These are phyloP conservation scores for Ciconia boyciana DNA, from an alignment of 2,113 vertebrate species.

Conservation along the genomic window DNA sequence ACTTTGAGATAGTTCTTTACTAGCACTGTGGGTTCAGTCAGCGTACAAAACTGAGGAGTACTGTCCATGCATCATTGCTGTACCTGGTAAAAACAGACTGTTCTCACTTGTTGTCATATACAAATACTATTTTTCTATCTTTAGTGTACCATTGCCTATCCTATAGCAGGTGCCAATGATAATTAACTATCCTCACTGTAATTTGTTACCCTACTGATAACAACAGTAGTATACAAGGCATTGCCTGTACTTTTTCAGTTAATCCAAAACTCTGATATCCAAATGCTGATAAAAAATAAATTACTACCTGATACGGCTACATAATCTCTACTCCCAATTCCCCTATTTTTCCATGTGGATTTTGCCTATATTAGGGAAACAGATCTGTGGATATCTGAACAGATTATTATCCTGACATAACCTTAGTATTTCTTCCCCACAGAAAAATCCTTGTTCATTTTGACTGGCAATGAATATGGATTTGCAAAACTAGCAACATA, in stretches of 20 bases:
- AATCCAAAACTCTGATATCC: background rate
- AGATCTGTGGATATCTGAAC: background rate
- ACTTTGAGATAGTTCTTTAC: background rate
- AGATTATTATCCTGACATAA: background rate
- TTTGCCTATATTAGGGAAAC: background rate
- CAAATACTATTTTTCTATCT: background rate
- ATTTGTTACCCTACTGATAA: background rate
- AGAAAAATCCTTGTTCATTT: background rate
- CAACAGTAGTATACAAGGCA: fast-evolving
- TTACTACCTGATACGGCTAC: background rate
- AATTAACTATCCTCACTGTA: background rate
- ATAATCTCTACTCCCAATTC: too few species aligned
- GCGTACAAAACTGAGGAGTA: background rate
- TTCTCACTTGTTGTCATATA: background rate
- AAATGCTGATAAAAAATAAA: background rate
- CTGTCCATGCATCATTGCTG: fast-evolving
- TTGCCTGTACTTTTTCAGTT: background rate
- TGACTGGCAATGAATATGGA: background rate
- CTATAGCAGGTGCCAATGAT: background rate
- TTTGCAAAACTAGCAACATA: background rate
- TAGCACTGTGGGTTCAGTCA: background rate
- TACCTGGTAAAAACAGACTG: background rate
- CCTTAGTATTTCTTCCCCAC: background rate
- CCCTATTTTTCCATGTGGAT: background rate
- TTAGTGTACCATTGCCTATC: background rate